These are phyloP conservation scores for Thecocarcelia acutangulata DNA, from an alignment of 2,888 invertebrate genomes.

Conservation along the genomic window DNA sequence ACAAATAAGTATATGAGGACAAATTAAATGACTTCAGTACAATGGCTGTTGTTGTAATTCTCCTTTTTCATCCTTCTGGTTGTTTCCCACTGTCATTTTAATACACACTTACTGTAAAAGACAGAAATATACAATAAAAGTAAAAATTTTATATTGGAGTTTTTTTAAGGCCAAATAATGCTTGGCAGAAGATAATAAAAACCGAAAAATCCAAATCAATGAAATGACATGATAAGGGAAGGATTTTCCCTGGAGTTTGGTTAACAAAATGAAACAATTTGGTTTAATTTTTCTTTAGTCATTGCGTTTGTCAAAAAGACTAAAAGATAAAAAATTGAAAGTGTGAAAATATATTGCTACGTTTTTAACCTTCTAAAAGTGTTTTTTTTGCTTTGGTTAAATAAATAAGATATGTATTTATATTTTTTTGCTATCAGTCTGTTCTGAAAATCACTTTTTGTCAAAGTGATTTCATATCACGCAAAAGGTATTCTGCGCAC, in stretches of 20 bases:
- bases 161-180: constrained; percentile 38
- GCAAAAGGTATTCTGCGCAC: too few species aligned
- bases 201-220: constrained; percentile 20
- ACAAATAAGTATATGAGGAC: too few species aligned
- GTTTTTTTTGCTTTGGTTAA: too few species aligned
- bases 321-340: too few species aligned
- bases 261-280: constrained; percentile 1
- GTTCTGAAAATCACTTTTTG: too few species aligned
- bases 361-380: too few species aligned
- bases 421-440: too few species aligned
- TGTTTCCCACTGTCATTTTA: not conserved
- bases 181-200: constrained; percentile 51
- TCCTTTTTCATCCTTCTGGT: not conserved
- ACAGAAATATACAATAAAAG: not conserved
- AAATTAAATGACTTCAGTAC: not conserved
- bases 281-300: not conserved
- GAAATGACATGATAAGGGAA: constrained; percentile 39
- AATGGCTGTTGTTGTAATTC: not conserved
- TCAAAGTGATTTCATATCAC: too few species aligned
- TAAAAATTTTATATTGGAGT: constrained; percentile 28
- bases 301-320: not conserved
- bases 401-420: too few species aligned
- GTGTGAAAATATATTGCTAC: too few species aligned
- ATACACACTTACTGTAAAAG: not conserved
- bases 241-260: constrained; percentile 28